Evolutionary conservation across 1,140 invertebrate genomes (phyloP), one percentile per base, ranked within the genome.

Genomic region (Homarus americanus): DNA sequence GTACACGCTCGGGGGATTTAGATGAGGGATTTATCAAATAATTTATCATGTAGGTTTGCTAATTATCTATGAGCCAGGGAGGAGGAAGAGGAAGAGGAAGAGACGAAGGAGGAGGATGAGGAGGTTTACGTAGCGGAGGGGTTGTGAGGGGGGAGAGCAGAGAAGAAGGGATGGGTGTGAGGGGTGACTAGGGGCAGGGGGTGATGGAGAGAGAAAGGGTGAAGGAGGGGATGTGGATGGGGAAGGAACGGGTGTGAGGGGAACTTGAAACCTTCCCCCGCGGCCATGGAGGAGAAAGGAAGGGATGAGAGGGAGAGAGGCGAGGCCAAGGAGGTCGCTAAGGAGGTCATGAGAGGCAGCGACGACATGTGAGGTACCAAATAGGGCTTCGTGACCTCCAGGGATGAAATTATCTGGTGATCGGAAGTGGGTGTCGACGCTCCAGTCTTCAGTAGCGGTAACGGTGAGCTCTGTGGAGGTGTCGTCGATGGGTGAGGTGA

Each of bases 301-400:
- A 92, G 86, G n/a, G 90, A 91, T 53, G 82, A 89, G 40, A 92
- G 82, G 53, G 90, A 89, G 44, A 93, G 92, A 38, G 92, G 92
- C 2, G 89, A 91, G 24, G 92, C 87, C n/a, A 92, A 82, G 75
- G 92, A 92, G 38, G 89, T 88, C 40, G 92, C 92, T 12, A 93
- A 69, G 38, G 92, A 93, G 40, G 92, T 91, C 92, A 93, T 93
- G 53, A 93, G 86, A 17, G 92, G 92, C 24, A 93, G 78, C 49
- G 92, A 90, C 12, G 92, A 87, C 63, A 91, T 87, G n/a, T 86
- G 82, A 28, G 90, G 87, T 53, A 91, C 76, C 75, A 87, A 53
- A 12, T 91, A 91, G 40, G 79, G 86, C 49, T 87, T 92, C 84
- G 82, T 85, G 73, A 53, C 79, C 36, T 87, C 89, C 69, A 76